Percentiles rank a stretch among this genome's conserved stretches.
Conservation (phyloP, 2,797 vertebrate species). For the Vipera latastei region DNA sequence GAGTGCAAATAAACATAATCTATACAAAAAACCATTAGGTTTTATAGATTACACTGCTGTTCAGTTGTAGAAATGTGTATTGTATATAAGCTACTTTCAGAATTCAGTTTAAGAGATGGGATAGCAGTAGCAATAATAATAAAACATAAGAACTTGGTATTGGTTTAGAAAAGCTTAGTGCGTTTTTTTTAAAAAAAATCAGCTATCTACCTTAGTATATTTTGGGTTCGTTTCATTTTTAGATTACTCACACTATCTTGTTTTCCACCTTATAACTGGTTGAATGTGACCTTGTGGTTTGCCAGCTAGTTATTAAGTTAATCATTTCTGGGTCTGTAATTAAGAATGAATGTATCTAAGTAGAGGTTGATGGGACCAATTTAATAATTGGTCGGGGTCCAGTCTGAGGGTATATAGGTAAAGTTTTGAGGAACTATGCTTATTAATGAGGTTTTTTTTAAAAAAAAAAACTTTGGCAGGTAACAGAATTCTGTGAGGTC, state of each 20-base stretch:
- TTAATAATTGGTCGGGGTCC: neutral
- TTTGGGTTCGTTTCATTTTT: neutral
- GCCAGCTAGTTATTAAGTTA: neutral
- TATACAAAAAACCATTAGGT: neutral
- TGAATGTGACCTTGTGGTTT: neutral
- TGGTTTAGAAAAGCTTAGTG: neutral
- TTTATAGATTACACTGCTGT: neutral
- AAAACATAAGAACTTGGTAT: neutral
- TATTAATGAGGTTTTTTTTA: neutral
- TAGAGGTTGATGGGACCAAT: neutral
- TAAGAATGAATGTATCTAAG: neutral
- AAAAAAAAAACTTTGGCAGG: neutral
- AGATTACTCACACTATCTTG: neutral
- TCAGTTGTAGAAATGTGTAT: neutral
- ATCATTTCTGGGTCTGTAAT: neutral
- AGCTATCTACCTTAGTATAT: neutral
- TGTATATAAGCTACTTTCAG: neutral
- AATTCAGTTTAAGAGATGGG: neutral
- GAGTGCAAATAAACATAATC: neutral
- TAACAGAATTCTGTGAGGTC: neutral
- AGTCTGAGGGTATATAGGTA: neutral
- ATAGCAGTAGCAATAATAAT: neutral
- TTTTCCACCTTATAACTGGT: neutral
- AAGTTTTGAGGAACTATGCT: neutral
- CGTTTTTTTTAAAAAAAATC: neutral